A percentile compares a stretch with the other conserved stretches of the same genome.
phyloP scores from a whole-genome alignment of 2,797 vertebrate species.

The Danio jaintianensis region DNA sequence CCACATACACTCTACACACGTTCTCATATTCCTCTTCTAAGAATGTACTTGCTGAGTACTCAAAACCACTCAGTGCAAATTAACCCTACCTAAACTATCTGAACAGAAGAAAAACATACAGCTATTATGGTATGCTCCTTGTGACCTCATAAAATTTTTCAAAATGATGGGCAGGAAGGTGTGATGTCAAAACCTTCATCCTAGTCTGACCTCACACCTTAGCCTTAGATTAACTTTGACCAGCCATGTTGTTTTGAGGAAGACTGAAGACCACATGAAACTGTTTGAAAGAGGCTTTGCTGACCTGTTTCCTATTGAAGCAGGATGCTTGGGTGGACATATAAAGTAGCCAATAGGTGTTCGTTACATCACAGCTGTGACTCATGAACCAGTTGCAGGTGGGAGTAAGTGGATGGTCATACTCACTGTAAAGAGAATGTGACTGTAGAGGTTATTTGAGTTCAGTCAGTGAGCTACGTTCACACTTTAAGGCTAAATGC shows the following conservation, averaged over 20 bases:
- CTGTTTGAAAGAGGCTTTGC: background rate
- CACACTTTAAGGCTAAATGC: no score
- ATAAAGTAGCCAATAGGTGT: background rate
- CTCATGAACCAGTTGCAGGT: background rate
- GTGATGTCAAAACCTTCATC: background rate
- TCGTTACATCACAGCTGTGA: background rate
- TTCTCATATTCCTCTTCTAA: conserved; percentile 27
- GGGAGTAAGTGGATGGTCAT: background rate
- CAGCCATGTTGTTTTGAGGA: background rate
- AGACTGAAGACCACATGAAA: background rate
- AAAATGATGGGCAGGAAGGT: background rate
- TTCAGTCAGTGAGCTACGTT: no score
- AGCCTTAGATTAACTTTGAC: background rate
- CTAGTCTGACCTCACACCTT: background rate
- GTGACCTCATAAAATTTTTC: background rate
- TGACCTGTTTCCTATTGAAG: background rate
- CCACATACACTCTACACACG: conserved; percentile 25
- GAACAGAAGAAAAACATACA: background rate
- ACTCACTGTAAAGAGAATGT: background rate
- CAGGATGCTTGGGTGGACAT: background rate
- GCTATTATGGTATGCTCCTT: background rate
- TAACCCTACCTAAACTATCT: background rate
- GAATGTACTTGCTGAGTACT: conserved; percentile 23
- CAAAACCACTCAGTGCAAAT: background rate
- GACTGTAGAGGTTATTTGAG: no score